Evolutionary conservation across 2,888 invertebrate species (phyloP), one percentile per base, ranked within the genome.

Genomic region (Drepana falcataria): DNA sequence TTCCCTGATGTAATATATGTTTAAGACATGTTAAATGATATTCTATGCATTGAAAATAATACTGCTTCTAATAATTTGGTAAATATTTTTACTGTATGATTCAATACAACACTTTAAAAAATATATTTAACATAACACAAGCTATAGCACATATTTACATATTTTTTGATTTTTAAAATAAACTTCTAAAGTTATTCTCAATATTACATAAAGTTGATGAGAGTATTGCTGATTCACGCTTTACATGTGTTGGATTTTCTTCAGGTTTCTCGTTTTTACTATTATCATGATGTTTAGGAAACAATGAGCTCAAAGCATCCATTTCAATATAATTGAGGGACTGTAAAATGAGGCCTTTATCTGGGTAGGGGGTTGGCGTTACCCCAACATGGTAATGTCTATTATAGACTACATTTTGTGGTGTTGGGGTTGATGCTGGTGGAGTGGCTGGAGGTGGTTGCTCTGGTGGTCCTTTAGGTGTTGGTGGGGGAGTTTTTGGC

Each of bases 271-370:
- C 62, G 0, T 56, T 61, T 57, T 67, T 62, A 59, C 58, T 64
- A 49, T 61, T 63, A 56, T 65, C 63, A 58, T 58, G 64, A 60
- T 67, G 68, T 57, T 77, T 79, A 56, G 76, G 68, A 62, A 89
- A 89, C 48, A 89, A 59, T 52, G 85, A 84, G 71, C 86, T 91
- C 64, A 91, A 82, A 34, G 85, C 87, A 78, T 91, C 91, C 86
- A 91, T 87, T 70, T 91, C 87, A 57, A 91, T 88, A 59, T 91
- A 91, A 64, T 91, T 91, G 1, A 91, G 77, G 35, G 91, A 91
- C 59, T 88, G 81, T 9, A 90, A 72, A 60, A 91, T 85, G 4
- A 91, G 61, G 35, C 91, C 90, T 53, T 82, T 83, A 62, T 88
- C 81, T 34, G 91, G 91, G 57, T 88, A 91, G 35, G 91, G 91